phyloP scores from a whole-genome alignment of 2,113 vertebrate genomes.

The Salvelinus fontinalis region DNA sequence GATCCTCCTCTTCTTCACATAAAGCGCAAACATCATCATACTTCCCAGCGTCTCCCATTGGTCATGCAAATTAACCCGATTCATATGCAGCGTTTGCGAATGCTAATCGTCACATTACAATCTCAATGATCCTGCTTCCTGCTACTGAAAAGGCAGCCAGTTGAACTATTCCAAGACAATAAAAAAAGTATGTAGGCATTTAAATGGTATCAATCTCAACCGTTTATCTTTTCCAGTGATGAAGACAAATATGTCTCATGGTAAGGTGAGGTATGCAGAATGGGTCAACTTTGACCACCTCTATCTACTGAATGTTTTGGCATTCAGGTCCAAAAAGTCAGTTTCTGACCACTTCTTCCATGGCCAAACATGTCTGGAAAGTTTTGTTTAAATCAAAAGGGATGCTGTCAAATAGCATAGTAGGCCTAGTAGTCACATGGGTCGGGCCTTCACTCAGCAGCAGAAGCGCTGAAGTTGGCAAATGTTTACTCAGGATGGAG shows the following conservation, averaged over 20 bases:
- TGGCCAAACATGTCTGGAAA: too few species aligned
- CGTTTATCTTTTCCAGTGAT: too few species aligned
- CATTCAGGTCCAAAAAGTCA: too few species aligned
- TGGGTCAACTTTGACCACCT: too few species aligned
- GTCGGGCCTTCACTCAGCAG: not conserved
- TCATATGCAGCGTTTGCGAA: constrained; percentile 21
- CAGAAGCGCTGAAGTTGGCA: constrained; percentile 39
- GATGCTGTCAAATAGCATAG: constrained; percentile 6
- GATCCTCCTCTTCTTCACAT: constrained; percentile 32
- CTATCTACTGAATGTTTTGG: too few species aligned
- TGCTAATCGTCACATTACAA: constrained; percentile 34
- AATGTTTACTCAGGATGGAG: constrained; percentile 36
- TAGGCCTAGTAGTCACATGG: constrained; percentile 3
- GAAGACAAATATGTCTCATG: too few species aligned
- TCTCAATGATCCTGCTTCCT: constrained; percentile 35
- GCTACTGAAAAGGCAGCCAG: constrained; percentile 19
- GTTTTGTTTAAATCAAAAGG: too few species aligned
- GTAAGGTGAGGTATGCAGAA: too few species aligned
- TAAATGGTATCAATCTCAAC: too few species aligned
- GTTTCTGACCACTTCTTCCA: too few species aligned
- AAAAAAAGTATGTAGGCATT: constrained; percentile 9
- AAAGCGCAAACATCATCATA: constrained; percentile 42
- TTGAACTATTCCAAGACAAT: constrained; percentile 32
- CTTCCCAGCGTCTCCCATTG: constrained; percentile 8
- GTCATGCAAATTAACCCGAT: constrained; percentile 40